Conservation (phyloP, 2,888 invertebrate species). For the Pediacus dermestoides region DNA sequence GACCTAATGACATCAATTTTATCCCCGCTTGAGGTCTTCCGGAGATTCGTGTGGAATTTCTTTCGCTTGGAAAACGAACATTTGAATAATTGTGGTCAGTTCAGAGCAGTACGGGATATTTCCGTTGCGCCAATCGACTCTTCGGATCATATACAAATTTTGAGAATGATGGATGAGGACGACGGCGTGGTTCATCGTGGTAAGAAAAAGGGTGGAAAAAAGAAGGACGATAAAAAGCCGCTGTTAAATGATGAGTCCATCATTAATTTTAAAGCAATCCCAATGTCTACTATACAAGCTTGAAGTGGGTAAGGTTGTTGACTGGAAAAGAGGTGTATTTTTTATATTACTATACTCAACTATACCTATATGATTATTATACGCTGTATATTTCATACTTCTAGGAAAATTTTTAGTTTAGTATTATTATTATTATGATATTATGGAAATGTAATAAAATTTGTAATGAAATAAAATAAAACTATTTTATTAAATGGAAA, state of each 20-base stretch:
- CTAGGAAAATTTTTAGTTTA: too few relatives aligned
- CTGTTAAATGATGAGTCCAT: constrained; percentile 48
- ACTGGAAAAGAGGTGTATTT: too few relatives aligned
- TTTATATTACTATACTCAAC: too few relatives aligned
- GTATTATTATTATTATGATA: too few relatives aligned
- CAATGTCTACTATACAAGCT: constrained; percentile 37
- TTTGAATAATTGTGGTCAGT: constrained; percentile 84
- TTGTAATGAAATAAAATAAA: too few relatives aligned
- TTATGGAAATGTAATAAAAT: too few relatives aligned
- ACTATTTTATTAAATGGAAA: too few relatives aligned
- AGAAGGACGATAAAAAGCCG: constrained; percentile 50
- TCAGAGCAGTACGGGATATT: constrained; percentile 83
- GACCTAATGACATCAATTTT: constrained; percentile 66
- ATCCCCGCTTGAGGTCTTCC: constrained; percentile 66
- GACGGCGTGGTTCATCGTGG: constrained; percentile 62
- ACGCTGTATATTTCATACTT: too few relatives aligned
- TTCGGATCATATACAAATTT: constrained; percentile 66
- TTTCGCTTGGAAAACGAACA: constrained; percentile 88
- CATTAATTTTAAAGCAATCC: constrained; percentile 39
- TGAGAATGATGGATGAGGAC: constrained; percentile 74
- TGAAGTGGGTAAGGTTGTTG: too few relatives aligned
- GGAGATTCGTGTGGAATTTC: constrained; percentile 80
- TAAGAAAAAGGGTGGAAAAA: constrained; percentile 39
- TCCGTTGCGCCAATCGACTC: constrained; percentile 74
- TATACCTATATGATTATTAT: too few relatives aligned